phyloP scores from a whole-genome alignment of 2,113 vertebrate genomes.

The Elanoides forficatus region DNA sequence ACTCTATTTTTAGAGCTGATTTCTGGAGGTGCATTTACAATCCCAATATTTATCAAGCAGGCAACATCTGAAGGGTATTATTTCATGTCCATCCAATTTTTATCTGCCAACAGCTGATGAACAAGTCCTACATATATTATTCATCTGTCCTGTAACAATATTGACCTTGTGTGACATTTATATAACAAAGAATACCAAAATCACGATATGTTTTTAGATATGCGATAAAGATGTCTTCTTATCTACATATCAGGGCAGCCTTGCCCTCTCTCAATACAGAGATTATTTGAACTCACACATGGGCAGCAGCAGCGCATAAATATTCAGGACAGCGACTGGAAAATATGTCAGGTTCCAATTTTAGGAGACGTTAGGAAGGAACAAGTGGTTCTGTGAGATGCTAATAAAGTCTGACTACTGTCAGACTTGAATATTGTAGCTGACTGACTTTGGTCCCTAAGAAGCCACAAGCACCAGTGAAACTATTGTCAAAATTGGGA shows the following conservation, averaged over 20 bases:
- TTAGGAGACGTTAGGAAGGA: background rate
- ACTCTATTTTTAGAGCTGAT: constrained; percentile 58
- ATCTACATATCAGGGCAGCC: background rate
- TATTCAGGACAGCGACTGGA: background rate
- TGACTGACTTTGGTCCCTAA: background rate
- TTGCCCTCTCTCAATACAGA: too few species aligned
- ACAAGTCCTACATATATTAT: background rate
- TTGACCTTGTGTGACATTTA: background rate
- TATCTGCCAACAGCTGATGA: background rate
- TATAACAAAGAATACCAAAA: background rate
- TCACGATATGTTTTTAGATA: background rate
- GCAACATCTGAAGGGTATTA: constrained; percentile 5
- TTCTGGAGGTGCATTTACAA: constrained; percentile 32
- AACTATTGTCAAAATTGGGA: background rate
- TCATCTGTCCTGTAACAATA: background rate
- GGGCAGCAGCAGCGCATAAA: background rate
- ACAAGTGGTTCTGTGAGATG: background rate
- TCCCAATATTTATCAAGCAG: constrained; percentile 27
- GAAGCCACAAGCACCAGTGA: background rate
- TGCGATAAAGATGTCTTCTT: background rate
- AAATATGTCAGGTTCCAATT: constrained; percentile 10
- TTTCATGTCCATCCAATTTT: constrained; percentile 22
- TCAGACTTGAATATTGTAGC: background rate
- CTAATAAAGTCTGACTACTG: constrained; percentile 9
- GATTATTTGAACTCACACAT: background rate